Evolutionary conservation across 2,797 vertebrate genomes (phyloP).

Genomic region (Spondyliosoma cantharus): DNA sequence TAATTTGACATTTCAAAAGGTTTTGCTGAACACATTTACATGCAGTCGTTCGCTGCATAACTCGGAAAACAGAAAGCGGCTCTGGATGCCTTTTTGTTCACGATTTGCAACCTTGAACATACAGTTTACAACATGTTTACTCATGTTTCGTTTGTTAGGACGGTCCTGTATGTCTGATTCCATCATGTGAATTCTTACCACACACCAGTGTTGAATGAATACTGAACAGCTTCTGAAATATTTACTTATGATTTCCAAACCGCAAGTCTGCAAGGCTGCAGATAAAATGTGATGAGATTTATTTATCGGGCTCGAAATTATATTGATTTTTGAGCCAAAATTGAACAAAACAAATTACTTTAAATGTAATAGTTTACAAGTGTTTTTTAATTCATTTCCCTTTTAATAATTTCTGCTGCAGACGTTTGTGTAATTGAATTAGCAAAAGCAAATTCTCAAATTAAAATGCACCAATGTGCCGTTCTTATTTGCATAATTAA

Average conservation of each 20-base stretch:
- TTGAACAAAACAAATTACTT: background rate
- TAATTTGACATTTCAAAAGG: constrained; percentile 36
- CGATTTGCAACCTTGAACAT: background rate
- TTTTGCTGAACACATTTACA: background rate
- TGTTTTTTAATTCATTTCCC: constrained; percentile 33
- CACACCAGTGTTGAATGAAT: background rate
- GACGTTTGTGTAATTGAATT: constrained; percentile 50
- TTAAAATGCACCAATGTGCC: constrained; percentile 61
- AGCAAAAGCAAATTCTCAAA: constrained; percentile 39
- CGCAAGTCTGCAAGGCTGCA: background rate
- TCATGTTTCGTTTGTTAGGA: constrained; percentile 2
- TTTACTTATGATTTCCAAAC: background rate
- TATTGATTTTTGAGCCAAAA: background rate
- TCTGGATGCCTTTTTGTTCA: background rate
- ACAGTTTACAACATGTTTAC: background rate
- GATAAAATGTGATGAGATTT: background rate
- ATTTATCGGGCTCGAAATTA: background rate
- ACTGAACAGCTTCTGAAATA: background rate
- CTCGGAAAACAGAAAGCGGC: background rate
- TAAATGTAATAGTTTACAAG: background rate
- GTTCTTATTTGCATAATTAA: constrained; percentile 64
- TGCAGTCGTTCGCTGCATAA: background rate
- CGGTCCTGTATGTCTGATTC: background rate
- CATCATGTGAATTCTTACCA: background rate
- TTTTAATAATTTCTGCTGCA: background rate